Percentiles rank a stretch among this genome's conserved stretches.
Conservation (phyloP, 1,140 invertebrate genomes). For the Heliconius congener region DNA sequence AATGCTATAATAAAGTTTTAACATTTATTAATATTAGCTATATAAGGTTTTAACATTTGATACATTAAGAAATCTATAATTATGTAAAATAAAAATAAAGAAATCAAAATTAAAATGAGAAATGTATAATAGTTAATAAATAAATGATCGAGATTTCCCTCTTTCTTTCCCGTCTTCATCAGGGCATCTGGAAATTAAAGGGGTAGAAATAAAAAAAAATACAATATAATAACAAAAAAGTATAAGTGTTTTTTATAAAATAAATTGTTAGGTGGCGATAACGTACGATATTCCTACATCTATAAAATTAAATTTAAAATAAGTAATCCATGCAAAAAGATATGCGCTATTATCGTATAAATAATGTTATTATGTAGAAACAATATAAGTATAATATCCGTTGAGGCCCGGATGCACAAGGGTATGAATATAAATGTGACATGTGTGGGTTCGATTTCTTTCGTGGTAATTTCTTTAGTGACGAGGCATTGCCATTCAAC, state of each 20-base stretch:
- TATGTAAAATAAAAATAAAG: conserved; percentile 18
- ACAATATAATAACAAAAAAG: no score
- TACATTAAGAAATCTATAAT: background rate
- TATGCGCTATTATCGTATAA: no score
- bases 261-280: background rate
- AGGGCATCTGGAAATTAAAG: conserved; percentile 32
- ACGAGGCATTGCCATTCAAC: no score
- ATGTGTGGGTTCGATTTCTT: no score
- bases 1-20: background rate
- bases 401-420: no score
- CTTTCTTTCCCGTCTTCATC: conserved; percentile 16
- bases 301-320: background rate
- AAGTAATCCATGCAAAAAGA: no score
- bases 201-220: no score
- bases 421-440: no score
- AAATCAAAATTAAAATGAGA: background rate
- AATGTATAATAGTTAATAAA: background rate
- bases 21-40: background rate
- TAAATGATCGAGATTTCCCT: background rate
- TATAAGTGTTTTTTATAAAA: background rate
- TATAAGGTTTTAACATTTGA: background rate
- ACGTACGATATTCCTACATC: background rate
- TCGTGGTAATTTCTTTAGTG: no score
- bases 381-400: no score
- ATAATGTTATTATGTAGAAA: no score